Conservation (phyloP, 2,797 vertebrate genomes). For the Sylvilagus floridanus region DNA sequence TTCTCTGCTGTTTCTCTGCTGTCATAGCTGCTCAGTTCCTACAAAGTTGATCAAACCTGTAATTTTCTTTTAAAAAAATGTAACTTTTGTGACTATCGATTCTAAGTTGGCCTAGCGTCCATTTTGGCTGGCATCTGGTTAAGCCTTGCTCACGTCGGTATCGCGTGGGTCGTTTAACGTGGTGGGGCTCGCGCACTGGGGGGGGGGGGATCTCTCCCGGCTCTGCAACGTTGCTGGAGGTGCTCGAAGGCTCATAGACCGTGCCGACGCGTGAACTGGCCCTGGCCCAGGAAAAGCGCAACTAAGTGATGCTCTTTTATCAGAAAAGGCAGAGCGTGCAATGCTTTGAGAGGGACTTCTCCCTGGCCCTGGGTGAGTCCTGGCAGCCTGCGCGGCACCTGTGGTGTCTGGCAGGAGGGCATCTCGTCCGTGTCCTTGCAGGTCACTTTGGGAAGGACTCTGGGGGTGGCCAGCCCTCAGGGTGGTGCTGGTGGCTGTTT, state of each 20-base stretch:
- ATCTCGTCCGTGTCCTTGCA: rapidly evolving
- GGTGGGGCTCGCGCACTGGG: rapidly evolving
- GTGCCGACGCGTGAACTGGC: too few relatives aligned
- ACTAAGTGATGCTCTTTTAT: not conserved
- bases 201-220: not conserved
- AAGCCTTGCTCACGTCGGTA: not conserved
- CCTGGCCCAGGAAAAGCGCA: not conserved
- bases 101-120: not conserved
- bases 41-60: not conserved
- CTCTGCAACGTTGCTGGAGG: not conserved
- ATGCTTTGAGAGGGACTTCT: not conserved
- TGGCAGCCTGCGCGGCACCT: rapidly evolving
- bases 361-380: not conserved
- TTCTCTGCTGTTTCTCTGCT: not conserved
- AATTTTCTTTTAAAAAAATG: not conserved
- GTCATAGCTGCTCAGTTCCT: not conserved
- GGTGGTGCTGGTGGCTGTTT: rapidly evolving
- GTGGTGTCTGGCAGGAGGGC: rapidly evolving
- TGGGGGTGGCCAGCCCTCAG: not conserved
- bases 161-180: not conserved
- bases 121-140: not conserved
- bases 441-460: not conserved
- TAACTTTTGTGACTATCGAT: not conserved
- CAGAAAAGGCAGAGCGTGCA: not conserved
- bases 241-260: not conserved